Evolutionary conservation across 2,797 vertebrate genomes (phyloP).

Genomic region (Sebastes oblongus): DNA sequence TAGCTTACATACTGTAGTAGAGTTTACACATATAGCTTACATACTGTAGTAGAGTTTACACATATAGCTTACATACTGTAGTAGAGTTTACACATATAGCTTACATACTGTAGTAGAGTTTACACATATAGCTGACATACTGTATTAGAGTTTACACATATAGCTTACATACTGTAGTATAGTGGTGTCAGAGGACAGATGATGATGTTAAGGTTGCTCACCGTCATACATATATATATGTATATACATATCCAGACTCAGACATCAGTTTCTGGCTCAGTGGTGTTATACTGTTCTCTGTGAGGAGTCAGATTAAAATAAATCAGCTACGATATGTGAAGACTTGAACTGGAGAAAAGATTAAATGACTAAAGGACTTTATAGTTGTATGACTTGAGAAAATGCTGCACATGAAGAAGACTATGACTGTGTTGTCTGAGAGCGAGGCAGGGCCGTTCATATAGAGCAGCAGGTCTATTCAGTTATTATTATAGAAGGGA

Average conservation of each 20-base stretch:
- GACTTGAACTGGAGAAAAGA: not conserved
- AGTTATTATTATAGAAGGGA: too few species aligned
- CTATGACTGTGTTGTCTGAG: not conserved
- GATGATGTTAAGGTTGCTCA: not conserved
- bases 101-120: too few species aligned
- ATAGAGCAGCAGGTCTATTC: not conserved
- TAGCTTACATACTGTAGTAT: too few species aligned
- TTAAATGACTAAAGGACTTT: not conserved
- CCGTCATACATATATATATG: not conserved
- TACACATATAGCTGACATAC: too few species aligned
- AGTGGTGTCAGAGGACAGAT: not conserved
- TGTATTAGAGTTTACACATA: too few species aligned
- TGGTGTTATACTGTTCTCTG: not conserved
- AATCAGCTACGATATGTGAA: not conserved
- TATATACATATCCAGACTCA: not conserved
- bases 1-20: too few species aligned
- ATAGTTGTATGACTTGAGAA: not conserved
- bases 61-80: too few species aligned
- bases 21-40: too few species aligned
- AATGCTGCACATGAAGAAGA: not conserved
- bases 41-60: too few species aligned
- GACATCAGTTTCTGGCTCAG: not conserved
- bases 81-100: too few species aligned
- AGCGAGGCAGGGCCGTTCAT: not conserved
- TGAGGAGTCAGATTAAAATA: not conserved